Conservation (phyloP, 2,113 vertebrate genomes). For the Beaufortia kweichowensis region DNA sequence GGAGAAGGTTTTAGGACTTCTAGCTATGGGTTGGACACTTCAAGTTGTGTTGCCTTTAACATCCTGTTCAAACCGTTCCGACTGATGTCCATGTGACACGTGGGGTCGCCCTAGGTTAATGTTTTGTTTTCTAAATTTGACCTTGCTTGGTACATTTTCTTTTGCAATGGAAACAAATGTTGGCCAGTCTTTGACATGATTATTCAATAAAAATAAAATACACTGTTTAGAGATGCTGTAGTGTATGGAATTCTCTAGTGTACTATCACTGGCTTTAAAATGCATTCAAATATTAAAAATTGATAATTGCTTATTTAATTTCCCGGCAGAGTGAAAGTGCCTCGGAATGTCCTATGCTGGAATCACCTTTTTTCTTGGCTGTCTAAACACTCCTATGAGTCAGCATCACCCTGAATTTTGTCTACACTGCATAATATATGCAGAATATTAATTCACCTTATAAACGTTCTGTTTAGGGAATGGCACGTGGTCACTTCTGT, state of each 20-base stretch:
- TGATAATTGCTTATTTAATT: background rate
- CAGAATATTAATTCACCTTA: constrained; percentile 18
- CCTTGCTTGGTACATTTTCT: background rate
- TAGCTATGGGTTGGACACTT: background rate
- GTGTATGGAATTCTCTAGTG: background rate
- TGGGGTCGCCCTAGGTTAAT: background rate
- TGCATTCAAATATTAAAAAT: background rate
- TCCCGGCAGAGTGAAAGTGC: background rate
- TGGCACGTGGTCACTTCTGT: constrained; percentile 25
- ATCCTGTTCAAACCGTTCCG: background rate
- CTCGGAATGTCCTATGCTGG: background rate
- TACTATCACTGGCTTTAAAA: background rate
- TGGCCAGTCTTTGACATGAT: background rate
- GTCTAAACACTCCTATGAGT: constrained; percentile 44
- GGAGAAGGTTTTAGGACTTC: background rate
- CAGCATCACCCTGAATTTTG: constrained; percentile 40
- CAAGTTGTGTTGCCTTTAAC: background rate
- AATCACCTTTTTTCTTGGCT: constrained; percentile 27
- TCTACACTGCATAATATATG: constrained; percentile 33
- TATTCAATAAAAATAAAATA: too few relatives aligned
- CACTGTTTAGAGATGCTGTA: too few relatives aligned
- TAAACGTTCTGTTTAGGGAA: background rate
- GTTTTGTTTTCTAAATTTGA: background rate
- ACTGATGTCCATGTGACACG: background rate
- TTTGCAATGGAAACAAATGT: background rate